Evolutionary conservation across 1,140 invertebrate genomes (phyloP), one percentile per base, ranked within the genome.

Genomic region (Drosophila takahashii): DNA sequence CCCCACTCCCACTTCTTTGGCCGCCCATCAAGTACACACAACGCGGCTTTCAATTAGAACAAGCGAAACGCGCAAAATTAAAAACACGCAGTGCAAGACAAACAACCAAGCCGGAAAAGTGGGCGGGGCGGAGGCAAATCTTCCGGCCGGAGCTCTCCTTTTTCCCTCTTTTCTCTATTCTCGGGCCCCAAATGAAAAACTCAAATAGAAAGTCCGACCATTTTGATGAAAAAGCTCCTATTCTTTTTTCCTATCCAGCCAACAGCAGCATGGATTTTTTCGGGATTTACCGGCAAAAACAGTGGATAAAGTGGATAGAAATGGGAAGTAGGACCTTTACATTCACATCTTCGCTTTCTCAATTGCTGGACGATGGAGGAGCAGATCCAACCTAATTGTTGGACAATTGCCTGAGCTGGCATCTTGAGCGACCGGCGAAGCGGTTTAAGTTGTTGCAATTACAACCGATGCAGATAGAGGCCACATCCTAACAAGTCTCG

Each of bases 51-150:
- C 83, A 87, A 87, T 87, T 89, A 87, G 83, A 87, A 56, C 79
- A 87, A 83, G 83, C 83, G 83, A 87, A 89, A 89, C 83, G 83
- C 79, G 84, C 71, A 89, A 87, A 87, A 87, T 87, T 87, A 87
- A 89, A 87, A 87, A 87, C 83, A 86, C 83, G 83, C 83, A 86
- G 79, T 87, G 81, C 83, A 87, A 89, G 84, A 69, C 79, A 87
- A 83, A 89, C 84, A 89, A 59, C 15, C 71, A 18, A 54, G 22
- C 29, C 44, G 34, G 42, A 47, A 29, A 62, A 32, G 13, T 32
- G 47, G 47, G 9, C 27, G 51, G 16, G 41, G 27, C 48, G n/a
- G 50, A 48, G 58, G 41, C 32, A 74, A 52, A 41, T 48, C 47
- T 53, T 29, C 27, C 48, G 27, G 29, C 27, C 6, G 47, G 34